Evolutionary conservation across 2,888 invertebrate species (phyloP).

Genomic region (Lepidocyrtoides sp.): DNA sequence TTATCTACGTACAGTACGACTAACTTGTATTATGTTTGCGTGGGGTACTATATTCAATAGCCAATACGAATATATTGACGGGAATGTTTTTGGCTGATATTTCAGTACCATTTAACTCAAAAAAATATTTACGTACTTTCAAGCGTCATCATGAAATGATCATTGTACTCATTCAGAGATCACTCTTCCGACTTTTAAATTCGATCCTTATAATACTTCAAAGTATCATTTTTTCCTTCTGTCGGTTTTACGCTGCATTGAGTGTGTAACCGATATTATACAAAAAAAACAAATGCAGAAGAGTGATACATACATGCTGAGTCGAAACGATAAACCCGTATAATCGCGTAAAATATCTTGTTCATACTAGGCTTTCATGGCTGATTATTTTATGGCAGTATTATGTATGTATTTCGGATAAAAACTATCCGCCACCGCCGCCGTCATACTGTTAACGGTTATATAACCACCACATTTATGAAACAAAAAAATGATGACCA

Average conservation of each 20-base stretch:
- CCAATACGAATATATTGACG: no score
- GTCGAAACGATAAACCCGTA: not conserved
- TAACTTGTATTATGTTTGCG: no score
- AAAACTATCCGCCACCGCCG: no score
- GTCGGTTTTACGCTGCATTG: conserved; percentile 67
- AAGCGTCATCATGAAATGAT: not conserved
- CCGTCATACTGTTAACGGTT: no score
- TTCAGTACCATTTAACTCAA: no score
- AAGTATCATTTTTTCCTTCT: not conserved
- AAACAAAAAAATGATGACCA: conserved; percentile 32
- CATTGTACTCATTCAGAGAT: not conserved
- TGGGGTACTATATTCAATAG: no score
- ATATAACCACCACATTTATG: not conserved
- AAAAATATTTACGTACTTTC: no score
- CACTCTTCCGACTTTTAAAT: not conserved
- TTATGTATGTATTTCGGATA: not conserved
- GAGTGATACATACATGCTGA: not conserved
- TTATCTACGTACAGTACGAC: not conserved
- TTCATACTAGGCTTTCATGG: not conserved
- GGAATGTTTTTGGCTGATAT: not conserved
- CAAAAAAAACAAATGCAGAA: no score
- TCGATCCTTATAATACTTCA: not conserved
- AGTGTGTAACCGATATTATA: conserved; percentile 1
- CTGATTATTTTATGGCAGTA: not conserved
- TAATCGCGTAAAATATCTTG: conserved; percentile 37